phyloP scores from a whole-genome alignment of 2,888 invertebrate species.

The Hyles lineata region DNA sequence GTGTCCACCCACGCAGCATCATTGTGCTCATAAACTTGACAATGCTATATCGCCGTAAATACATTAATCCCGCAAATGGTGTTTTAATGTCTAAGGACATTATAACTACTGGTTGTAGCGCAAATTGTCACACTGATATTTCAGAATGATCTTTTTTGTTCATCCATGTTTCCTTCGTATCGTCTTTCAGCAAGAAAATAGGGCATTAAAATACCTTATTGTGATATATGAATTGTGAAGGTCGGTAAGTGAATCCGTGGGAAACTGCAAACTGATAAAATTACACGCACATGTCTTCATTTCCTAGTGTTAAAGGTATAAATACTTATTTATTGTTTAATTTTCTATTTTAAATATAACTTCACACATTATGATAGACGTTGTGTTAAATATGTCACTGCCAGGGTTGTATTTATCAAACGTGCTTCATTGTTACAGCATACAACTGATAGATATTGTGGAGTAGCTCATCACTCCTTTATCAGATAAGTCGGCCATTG shows the following conservation, averaged over 20 bases:
- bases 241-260: conserved; percentile 35
- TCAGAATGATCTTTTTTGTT: conserved; percentile 16
- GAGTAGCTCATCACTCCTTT: conserved; percentile 25
- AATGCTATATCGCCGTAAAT: conserved; percentile 59
- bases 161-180: conserved; percentile 9
- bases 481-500: conserved; percentile 32
- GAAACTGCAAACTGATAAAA: conserved; percentile 1
- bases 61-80: conserved; percentile 62
- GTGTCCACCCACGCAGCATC: conserved; percentile 56
- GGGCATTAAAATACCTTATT: conserved; percentile 11
- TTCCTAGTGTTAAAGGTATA: not conserved
- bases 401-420: conserved; percentile 48
- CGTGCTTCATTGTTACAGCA: conserved; percentile 17
- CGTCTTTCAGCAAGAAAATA: conserved; percentile 2
- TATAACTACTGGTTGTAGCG: conserved; percentile 26
- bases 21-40: conserved; percentile 73
- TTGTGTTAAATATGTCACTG: conserved; percentile 46
- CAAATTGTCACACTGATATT: conserved; percentile 30
- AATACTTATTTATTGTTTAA: not conserved
- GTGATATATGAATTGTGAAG: conserved; percentile 32
- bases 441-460: conserved; percentile 14
- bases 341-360: conserved; percentile 10
- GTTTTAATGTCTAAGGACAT: conserved; percentile 56
- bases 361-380: not conserved
- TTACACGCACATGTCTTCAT: not conserved